Percentiles rank a stretch among this genome's conserved stretches.
Evolutionary conservation across 2,888 invertebrate genomes (phyloP).

Genomic region (Xiphydria camelus): DNA sequence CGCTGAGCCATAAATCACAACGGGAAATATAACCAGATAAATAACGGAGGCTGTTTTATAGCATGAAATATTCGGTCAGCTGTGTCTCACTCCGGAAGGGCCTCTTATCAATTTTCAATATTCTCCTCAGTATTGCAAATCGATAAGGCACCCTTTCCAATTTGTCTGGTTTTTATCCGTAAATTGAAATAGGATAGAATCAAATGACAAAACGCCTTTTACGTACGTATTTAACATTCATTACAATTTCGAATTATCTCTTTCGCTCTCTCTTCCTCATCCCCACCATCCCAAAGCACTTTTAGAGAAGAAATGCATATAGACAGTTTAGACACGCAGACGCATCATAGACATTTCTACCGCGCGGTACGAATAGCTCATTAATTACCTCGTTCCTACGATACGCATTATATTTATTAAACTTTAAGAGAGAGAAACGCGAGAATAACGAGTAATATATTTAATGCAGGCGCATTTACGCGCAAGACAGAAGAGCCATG

Average conservation of each 20-base stretch:
- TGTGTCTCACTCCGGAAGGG: neutral
- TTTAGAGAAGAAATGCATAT: neutral
- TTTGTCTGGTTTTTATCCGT: too few relatives aligned
- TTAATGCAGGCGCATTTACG: too few relatives aligned
- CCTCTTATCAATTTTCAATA: too few relatives aligned
- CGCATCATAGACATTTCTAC: neutral
- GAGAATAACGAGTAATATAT: too few relatives aligned
- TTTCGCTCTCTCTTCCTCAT: neutral
- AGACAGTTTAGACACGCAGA: neutral
- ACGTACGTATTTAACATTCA: neutral
- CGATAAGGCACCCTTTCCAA: too few relatives aligned
- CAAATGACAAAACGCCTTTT: neutral
- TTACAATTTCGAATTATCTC: neutral
- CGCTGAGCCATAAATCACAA: slow-evolving; percentile 1
- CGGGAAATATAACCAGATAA: neutral
- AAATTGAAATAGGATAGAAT: neutral
- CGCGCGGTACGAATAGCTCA: too few relatives aligned
- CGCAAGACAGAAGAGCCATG: too few relatives aligned
- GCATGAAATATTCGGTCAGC: too few relatives aligned
- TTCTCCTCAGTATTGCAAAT: neutral
- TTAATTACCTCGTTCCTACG: too few relatives aligned
- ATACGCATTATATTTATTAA: neutral
- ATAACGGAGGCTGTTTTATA: too few relatives aligned
- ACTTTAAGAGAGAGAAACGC: neutral
- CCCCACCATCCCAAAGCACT: too few relatives aligned